These are phyloP conservation scores for Empis stercorea DNA, from an alignment of 2,888 invertebrate species.

Conservation along the genomic window DNA sequence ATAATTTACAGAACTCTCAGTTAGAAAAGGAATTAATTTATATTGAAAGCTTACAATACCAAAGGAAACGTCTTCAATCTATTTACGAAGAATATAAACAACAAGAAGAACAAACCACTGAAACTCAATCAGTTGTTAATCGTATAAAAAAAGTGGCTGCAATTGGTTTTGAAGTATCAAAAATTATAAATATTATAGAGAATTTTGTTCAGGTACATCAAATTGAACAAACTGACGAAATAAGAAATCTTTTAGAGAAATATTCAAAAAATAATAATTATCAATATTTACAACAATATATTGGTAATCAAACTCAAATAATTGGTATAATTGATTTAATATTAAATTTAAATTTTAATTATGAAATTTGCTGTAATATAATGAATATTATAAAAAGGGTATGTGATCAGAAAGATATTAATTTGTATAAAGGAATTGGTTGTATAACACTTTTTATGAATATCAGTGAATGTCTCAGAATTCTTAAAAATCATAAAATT, in stretches of 20 bases:
- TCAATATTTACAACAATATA: slow-evolving; percentile 26
- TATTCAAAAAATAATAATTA: slow-evolving; percentile 24
- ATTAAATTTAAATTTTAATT: slow-evolving; percentile 28
- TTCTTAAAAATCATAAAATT: slow-evolving; percentile 16
- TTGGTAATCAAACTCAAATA: slow-evolving; percentile 24
- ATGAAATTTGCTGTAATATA: slow-evolving; percentile 29
- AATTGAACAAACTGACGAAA: slow-evolving; percentile 20
- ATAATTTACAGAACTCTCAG: not conserved
- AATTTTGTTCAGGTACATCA: slow-evolving; percentile 38
- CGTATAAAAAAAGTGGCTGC: slow-evolving; percentile 43
- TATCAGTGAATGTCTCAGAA: slow-evolving; percentile 28
- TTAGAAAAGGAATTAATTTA: not conserved
- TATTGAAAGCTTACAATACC: not conserved
- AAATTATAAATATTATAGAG: slow-evolving; percentile 47
- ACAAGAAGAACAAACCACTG: not conserved
- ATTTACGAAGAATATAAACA: not conserved
- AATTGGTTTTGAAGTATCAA: slow-evolving; percentile 45
- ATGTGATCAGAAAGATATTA: slow-evolving; percentile 16
- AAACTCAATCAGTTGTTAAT: slow-evolving; percentile 24
- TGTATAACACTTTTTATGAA: slow-evolving; percentile 24
- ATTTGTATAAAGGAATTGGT: slow-evolving; percentile 23
- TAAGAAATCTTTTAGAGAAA: slow-evolving; percentile 22
- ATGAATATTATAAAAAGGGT: slow-evolving; percentile 26
- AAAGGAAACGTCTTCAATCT: not conserved
- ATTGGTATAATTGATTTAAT: slow-evolving; percentile 30